Base-by-base conservation (phyloP, 2,888 invertebrate genomes). In the Clostera curtula region DNA sequence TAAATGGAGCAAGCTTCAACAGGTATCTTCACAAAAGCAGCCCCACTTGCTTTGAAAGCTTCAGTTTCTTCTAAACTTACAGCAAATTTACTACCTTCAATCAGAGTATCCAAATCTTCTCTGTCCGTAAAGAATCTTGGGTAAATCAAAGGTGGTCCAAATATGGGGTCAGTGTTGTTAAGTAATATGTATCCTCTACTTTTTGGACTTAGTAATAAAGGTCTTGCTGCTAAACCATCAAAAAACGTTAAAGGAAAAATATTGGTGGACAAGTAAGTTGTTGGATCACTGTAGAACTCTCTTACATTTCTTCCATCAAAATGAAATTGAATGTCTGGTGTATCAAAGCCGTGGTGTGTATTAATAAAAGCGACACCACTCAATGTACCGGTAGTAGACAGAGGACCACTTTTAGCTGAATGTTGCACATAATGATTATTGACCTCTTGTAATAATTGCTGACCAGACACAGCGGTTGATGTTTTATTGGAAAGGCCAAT, bases 121-220 rank as follows among this genome's bases (percentile, higher is more conserved):
- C 85, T 75, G n/a, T 86, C 85, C 0, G 85, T 85, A 30, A 89
- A 90, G 29, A 88, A 89, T 41, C 88, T 88, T 0, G 94, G 88
- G 50, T 89, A 89, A 40, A 95, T 90, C 28, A 90, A 64, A 0
- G 95, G 95, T 24, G 85, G 84, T 1, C 92, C 90, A 55, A 86
- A 87, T 27, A 88, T 56, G 0, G 95, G 95, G 71, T 95, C 88
- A 0, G 88, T 87, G 1, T 85, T 72, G 45, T 90, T 90, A 1
- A 95, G 66, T 31, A 80, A 51, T 7, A 91, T 58, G 24, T 70
- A 79, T 0, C 91, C 91, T 59, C 87, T 74, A 41, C 90, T 91
- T 53, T 85, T 85, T 0, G 91, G 91, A 20, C 75, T 70, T 11
- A 91, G 56, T 4, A 91, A 53, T 24, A 90, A 85, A 1, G 91